Base-by-base conservation (phyloP, 2,797 vertebrate genomes). In the Craterocephalus amniculus region DNA sequence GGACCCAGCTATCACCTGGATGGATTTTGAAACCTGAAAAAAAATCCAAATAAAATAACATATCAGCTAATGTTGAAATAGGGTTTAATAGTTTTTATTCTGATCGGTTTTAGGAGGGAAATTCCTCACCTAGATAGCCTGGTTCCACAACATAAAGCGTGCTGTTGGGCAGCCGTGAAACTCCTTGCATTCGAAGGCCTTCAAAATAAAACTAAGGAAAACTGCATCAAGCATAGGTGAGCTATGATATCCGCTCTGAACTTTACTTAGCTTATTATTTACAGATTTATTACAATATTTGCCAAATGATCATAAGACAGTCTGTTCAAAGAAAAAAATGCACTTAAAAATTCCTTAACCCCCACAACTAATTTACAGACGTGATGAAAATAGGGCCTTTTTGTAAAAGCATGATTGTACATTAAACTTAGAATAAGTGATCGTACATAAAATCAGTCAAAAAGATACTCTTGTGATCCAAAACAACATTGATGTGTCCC, bases 1-100 rank as follows among this genome's bases (percentile, higher is more conserved):
- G 95, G 61, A 97, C 94, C 98, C 98, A 99, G 80, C 93, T 96
- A 79, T 98, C 96, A 70, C 96, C 98, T 31, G 97, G 97, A 51
- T 93, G 82, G 80, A 99, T 91, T 61, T 95, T 94, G 92, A 99
- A 99, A 43, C 95, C 98, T 99, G 68, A 68, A 78, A 18, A 18
- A 64, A 57, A 79, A n/a, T 35, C 0, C 38, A 13, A 59, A 71
- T 38, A 56, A 68, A 54, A 40, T 3, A 40, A 31, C 4, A 57
- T 5, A 48, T 83, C 34, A 80, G 26, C 0, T 3, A 24, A 60
- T 36, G 0, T 35, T 59, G 52, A 35, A 57, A 63, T 4, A 58
- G 1, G 20, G 4, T 2, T 26, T 40, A 64, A 66, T 24, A 2
- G n/a, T n/a, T n/a, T 1, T 34, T 59, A 6, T 29, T 1, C 34